A percentile compares a stretch with the other conserved stretches of the same genome.
Evolutionary conservation across 2,888 invertebrate genomes (phyloP).

Genomic region (Eupithecia insigniata): DNA sequence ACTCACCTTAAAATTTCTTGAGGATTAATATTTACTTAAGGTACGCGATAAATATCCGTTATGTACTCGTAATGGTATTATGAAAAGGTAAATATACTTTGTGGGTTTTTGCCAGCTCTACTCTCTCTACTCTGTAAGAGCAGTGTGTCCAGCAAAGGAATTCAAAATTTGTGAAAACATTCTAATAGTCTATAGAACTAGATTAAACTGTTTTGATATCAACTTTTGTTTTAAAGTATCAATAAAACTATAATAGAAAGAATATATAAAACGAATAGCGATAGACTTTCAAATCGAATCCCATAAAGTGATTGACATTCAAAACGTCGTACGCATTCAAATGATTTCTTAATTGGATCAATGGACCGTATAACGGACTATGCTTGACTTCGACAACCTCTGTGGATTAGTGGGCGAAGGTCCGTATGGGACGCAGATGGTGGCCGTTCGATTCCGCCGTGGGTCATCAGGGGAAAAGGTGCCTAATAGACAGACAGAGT

Average conservation of each 20-base stretch:
- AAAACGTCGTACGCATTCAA: conserved; percentile 1
- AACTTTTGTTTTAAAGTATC: background rate
- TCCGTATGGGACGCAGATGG: background rate
- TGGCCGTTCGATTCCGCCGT: too few species aligned
- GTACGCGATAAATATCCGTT: too few species aligned
- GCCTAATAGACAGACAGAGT: too few species aligned
- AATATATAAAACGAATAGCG: background rate
- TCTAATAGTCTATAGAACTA: background rate
- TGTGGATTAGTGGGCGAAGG: background rate
- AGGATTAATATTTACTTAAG: too few species aligned
- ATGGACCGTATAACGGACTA: background rate
- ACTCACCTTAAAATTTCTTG: too few species aligned
- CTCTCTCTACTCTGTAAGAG: too few species aligned
- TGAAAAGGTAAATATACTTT: too few species aligned
- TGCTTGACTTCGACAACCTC: background rate
- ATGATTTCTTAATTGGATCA: conserved; percentile 5
- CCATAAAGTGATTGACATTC: conserved; percentile 3
- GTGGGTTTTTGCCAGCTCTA: too few species aligned
- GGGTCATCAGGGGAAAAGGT: too few species aligned
- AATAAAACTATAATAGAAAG: background rate
- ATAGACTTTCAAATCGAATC: background rate
- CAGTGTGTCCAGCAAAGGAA: background rate
- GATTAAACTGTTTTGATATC: background rate
- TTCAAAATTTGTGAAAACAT: background rate
- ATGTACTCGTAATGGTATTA: too few species aligned